These are phyloP conservation scores for Ophion ventricosus DNA, from an alignment of 2,888 invertebrate species.

Conservation along the genomic window DNA sequence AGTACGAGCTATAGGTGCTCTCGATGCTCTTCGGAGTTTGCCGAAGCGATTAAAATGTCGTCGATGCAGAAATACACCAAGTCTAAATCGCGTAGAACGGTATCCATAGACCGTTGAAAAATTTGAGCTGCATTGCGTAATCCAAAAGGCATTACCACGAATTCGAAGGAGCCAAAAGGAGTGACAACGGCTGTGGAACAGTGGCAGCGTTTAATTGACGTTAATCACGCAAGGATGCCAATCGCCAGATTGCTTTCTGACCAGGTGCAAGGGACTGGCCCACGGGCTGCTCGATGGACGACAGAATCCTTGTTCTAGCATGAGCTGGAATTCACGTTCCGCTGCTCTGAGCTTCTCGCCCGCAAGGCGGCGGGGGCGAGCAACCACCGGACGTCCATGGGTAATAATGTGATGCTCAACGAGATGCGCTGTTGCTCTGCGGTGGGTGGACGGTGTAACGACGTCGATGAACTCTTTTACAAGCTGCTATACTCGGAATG, in stretches of 20 bases:
- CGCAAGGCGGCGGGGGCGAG: constrained; percentile 27
- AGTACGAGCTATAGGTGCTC: constrained; percentile 15
- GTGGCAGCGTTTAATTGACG: constrained; percentile 71
- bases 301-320: constrained; percentile 66
- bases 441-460: not conserved
- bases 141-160: constrained; percentile 37
- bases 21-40: not conserved
- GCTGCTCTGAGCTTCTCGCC: constrained; percentile 24
- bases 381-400: constrained; percentile 19
- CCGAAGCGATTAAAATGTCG: constrained; percentile 39
- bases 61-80: constrained; percentile 38
- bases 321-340: constrained; percentile 62
- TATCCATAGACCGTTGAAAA: constrained; percentile 44
- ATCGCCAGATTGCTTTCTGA: constrained; percentile 67
- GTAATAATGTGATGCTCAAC: constrained; percentile 27
- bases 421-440: not conserved
- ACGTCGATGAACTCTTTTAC: constrained; percentile 26
- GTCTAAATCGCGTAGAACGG: constrained; percentile 19
- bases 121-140: constrained; percentile 41
- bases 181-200: constrained; percentile 62
- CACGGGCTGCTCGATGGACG: constrained; percentile 71
- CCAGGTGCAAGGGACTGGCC: constrained; percentile 69
- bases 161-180: constrained; percentile 37
- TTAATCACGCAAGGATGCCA: constrained; percentile 74
- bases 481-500: not conserved